Percentiles rank a stretch among this genome's conserved stretches.
Conservation (phyloP, 2,113 vertebrate genomes). For the Capreolus pygargus region DNA sequence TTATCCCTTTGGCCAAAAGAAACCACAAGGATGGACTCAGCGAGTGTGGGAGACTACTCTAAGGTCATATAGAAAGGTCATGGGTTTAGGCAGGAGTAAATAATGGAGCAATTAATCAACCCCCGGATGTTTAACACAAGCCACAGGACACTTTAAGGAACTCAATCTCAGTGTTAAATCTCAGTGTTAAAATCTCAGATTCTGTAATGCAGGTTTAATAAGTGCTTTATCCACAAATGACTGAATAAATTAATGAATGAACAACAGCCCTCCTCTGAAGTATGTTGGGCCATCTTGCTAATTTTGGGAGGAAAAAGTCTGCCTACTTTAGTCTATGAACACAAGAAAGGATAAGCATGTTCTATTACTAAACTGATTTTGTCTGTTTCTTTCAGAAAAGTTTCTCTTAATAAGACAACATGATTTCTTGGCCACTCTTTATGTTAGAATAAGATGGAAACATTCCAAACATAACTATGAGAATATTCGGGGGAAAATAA, state of each 20-base stretch:
- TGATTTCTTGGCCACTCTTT: constrained; percentile 42
- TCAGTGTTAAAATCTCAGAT: background rate
- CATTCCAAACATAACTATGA: constrained; percentile 22
- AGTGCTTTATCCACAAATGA: background rate
- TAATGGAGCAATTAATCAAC: background rate
- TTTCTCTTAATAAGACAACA: constrained; percentile 52
- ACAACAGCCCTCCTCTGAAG: background rate
- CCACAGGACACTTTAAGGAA: background rate
- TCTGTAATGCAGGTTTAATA: background rate
- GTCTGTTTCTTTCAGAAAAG: background rate
- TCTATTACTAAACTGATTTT: constrained; percentile 4
- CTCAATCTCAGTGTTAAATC: background rate
- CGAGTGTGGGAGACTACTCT: background rate
- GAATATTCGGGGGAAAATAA: background rate
- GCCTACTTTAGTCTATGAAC: background rate
- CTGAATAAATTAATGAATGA: background rate
- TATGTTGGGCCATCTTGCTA: background rate
- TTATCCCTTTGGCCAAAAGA: background rate
- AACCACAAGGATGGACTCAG: background rate
- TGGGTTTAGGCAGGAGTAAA: background rate
- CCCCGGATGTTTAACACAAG: background rate
- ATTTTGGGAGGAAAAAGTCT: background rate
- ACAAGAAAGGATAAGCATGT: background rate
- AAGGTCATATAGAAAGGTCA: background rate
- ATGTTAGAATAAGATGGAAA: constrained; percentile 24